phyloP scores from a whole-genome alignment of 1,140 invertebrate species.

The Bombus waltoni region DNA sequence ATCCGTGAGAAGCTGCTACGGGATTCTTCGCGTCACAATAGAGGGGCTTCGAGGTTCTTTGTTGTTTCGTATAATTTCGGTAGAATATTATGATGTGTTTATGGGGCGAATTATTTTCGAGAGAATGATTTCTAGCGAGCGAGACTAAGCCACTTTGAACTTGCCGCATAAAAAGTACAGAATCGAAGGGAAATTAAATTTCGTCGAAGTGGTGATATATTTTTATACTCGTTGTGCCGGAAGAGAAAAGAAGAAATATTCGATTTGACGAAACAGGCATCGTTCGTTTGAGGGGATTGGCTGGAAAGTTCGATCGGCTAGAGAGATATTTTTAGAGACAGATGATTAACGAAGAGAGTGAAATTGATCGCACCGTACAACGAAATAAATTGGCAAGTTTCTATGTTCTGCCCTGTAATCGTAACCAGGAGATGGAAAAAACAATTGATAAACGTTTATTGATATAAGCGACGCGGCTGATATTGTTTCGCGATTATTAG shows the following conservation, averaged over 20 bases:
- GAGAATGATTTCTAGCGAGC: background rate
- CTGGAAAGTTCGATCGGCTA: background rate
- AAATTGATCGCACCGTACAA: background rate
- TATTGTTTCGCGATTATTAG: slow-evolving; percentile 6
- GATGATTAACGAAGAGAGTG: background rate
- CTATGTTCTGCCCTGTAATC: no score
- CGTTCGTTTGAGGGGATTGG: background rate
- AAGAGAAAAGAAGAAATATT: background rate
- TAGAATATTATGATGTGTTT: slow-evolving; percentile 60
- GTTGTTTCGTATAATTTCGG: slow-evolving; percentile 36
- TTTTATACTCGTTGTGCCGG: background rate
- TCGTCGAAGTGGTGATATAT: background rate
- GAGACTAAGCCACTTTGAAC: no score
- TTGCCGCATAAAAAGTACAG: background rate
- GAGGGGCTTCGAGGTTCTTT: slow-evolving; percentile 4
- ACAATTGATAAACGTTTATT: background rate
- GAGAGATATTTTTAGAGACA: background rate
- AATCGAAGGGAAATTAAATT: background rate
- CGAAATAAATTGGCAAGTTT: background rate
- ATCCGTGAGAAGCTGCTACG: slow-evolving; percentile 46
- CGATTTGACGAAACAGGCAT: background rate
- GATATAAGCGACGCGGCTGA: background rate
- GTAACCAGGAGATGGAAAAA: background rate
- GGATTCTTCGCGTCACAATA: slow-evolving; percentile 53
- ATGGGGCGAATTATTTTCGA: background rate